Conservation (phyloP, 2,797 vertebrate genomes). For the Bufotes viridis region DNA sequence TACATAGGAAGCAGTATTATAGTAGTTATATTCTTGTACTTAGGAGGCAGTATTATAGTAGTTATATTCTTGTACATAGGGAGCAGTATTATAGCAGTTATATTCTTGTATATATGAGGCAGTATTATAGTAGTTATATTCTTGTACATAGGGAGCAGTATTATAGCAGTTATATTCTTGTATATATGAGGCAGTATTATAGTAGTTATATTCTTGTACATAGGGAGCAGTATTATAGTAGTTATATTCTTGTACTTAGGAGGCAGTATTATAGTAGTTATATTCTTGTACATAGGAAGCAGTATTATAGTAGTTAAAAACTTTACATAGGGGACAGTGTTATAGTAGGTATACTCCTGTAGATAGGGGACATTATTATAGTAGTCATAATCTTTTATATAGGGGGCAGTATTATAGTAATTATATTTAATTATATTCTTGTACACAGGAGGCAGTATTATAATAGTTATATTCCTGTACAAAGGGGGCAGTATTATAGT, state of each 20-base stretch:
- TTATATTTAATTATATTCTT: neutral
- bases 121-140: neutral
- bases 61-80: no score
- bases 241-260: neutral
- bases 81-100: neutral
- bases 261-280: neutral
- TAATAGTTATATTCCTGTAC: no score
- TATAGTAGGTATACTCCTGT: neutral
- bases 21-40: neutral
- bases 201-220: no score
- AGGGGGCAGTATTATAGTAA: neutral
- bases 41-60: neutral
- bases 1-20: neutral
- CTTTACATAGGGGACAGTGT: neutral
- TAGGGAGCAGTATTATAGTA: constrained; percentile 13
- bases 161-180: constrained; percentile 1
- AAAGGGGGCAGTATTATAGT: neutral
- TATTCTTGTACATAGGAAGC: neutral
- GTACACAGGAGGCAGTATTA: no score
- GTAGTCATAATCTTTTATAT: neutral
- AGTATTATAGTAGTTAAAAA: neutral
- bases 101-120: neutral
- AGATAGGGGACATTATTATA: neutral
- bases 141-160: neutral
- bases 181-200: no score